Base-by-base conservation (phyloP, 2,797 vertebrate genomes). In the Sphenodon punctatus region DNA sequence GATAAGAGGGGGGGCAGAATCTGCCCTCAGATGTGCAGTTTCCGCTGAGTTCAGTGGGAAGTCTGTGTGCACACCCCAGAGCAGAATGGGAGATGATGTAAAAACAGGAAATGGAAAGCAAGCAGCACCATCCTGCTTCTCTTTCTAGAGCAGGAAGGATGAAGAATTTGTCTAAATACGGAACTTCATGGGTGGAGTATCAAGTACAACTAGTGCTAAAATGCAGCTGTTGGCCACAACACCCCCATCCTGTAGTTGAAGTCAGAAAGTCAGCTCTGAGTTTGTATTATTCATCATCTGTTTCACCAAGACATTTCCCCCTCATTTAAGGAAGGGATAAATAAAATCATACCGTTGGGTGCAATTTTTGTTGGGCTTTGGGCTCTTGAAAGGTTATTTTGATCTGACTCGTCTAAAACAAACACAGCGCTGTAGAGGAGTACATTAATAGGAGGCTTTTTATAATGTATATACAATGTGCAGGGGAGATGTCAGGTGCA, bases 391-490 rank as follows among this genome's bases (percentile, higher is more conserved):
- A 17, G 5, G 16, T 53, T 53, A 53, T 27, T 16, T 30, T n/a
- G n/a, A n/a, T n/a, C n/a, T n/a, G n/a, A n/a, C n/a, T n/a, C n/a
- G n/a, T n/a, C n/a, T n/a, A n/a, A n/a, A n/a, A n/a, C n/a, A n/a
- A n/a, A n/a, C n/a, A n/a, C n/a, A n/a, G n/a, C n/a, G n/a, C n/a
- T n/a, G n/a, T n/a, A n/a, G n/a, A n/a, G n/a, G n/a, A 4, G 0
- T 1, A n/a, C 36, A 58, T 22, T 6, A 8, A 27, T 3, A n/a
- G 5, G 3, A 14, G 41, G 19, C 1, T 14, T 1, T n/a, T 32
- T 10, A 7, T 17, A 39, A 49, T 0, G 0, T 39, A 3, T 6
- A 3, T 9, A 0, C 71, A 23, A 0, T 10, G 32, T 84, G 45
- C 27, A 75, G 58, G 53, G 51, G 36, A 10, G 38, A 43, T 64